Base-by-base conservation (phyloP, 2,797 vertebrate genomes). In the Carduelis carduelis region DNA sequence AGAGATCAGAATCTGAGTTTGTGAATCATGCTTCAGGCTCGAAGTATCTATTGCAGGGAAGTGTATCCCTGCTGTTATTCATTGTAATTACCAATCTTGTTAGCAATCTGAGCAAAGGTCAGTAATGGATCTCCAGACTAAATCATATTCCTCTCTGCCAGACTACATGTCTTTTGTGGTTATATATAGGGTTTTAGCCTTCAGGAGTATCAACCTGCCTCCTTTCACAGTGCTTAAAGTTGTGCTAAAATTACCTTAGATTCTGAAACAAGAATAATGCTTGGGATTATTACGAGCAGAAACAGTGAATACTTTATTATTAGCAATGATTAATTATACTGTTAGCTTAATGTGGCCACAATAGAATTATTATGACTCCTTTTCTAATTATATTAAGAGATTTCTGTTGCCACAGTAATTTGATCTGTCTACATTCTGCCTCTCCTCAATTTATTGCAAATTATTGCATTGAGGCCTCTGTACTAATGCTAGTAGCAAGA, bases 251-350 rank as follows among this genome's bases (percentile, higher is more conserved):
- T 87, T 77, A 77, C 80, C 44, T 59, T 63, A 52, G 35, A 41
- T 79, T 83, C 35, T 82, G 39, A 30, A 93, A 82, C 50, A 47
- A 46, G 55, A 81, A 30, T 83, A 94, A 83, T 49, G 47, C 23
- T 75, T 89, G 50, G 64, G 70, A 59, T 87, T 92, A 49, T 43
- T 74, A 53, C 5, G 6, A 84, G 70, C 80, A 90, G 66, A 86
- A 82, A 52, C 68, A 95, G 80, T 15, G 19, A 76, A 44, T 90
- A 47, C 63, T 94, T 96, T 79, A 82, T 90, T 87, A 89, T 89
- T 96, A 90, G 63, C 49, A 59, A 17, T 94, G 93, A 96, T 93
- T 96, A 95, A 96, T 93, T 93, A 68, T 53, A 80, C 49, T 74
- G 89, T 57, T 39, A 82, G 81, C 66, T 89, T 92, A 96, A 89